Base-by-base conservation (phyloP, 2,797 vertebrate species). In the Falco rusticolus region DNA sequence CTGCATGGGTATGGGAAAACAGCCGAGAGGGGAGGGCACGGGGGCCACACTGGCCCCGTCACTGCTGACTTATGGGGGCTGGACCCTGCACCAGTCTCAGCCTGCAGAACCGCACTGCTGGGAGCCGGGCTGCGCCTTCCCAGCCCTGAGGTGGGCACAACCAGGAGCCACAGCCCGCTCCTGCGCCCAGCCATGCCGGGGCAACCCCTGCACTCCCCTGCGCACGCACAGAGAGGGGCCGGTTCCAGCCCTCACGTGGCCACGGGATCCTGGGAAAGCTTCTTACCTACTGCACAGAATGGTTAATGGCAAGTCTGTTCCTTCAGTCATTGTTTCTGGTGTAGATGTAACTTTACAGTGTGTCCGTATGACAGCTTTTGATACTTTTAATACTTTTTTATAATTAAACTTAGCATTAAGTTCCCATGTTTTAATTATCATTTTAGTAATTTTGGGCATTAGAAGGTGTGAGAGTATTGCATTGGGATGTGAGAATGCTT, bases 271-370 rank as follows among this genome's bases (percentile, higher is more conserved):
- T 31, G 37, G 94, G 95, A 96, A 96, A 90, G 78, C 88, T 93
- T 70, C 94, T 96, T 85, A 34, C 87, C 79, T 54, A 33, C 89
- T 80, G 83, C 85, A 56, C 68, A 66, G 31, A 13, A 80, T 80
- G 84, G 92, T 89, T 95, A 91, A 92, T 82, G 84, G 85, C 57
- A 75, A 75, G 76, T 89, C 91, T 93, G 87, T 45, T 22, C 47
- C 93, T 94, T 88, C 91, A 90, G 84, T 93, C 88, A 54, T 87
- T 85, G 85, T 93, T 95, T 94, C 83, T 41, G 86, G 80, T 92
- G n/a, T 51, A 75, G 89, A 76, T 86, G 66, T 84, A 84, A 92
- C 82, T 97, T 95, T 90, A 24, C 17, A 15, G 11, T 0, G 0
- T 25, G 31, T 24, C 0, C 0, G 2, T 56, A 4, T 20, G 33